Evolutionary conservation across 2,888 invertebrate genomes (phyloP), one percentile per base, ranked within the genome.

Genomic region (Tricholauxania praeusta): DNA sequence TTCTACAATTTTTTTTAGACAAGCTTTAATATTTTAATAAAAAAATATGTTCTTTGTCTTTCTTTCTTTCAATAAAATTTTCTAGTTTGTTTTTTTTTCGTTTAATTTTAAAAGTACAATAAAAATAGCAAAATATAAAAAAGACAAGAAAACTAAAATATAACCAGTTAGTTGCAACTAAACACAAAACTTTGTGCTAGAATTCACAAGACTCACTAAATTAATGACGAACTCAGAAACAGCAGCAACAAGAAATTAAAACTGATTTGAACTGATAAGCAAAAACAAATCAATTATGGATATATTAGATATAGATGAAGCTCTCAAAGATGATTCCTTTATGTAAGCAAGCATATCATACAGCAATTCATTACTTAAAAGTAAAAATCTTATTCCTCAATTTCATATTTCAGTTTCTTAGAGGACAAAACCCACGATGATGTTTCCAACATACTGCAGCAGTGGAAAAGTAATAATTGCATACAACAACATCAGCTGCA

Each of bases 321-420:
- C 82, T 49, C 80, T 87, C 48, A 86, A 87, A 80, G 87, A 87
- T 85, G 87, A 87, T 84, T 86, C 87, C 79, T 87, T 86, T 81
- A 86, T 85, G 86, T 86, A 81, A 83, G 85, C 81, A 72, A 66
- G 71, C 70, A 76, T 64, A 32, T 52, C 10, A 48, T 71, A 28
- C 28, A 28, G 28, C 60, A 63, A 39, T 66, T 60, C 48, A 48
- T 63, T 12, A 59, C 57, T 4, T 19, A 22, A 12, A 55, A 5
- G 63, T 63, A 52, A 22, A 63, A 66, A 60, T 66, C 53, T 73
- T 77, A 72, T 67, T 15, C 68, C 59, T 65, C 28, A 72, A 53
- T 60, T 53, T 48, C 75, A 74, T 76, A 39, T 75, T 74, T 53
- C 76, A 87, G 86, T 80, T 86, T 86, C 80, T 81, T 86, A 75